A percentile compares a stretch with the other conserved stretches of the same genome.
Evolutionary conservation across 2,888 invertebrate species (phyloP).

Genomic region (Charanyca ferruginea): DNA sequence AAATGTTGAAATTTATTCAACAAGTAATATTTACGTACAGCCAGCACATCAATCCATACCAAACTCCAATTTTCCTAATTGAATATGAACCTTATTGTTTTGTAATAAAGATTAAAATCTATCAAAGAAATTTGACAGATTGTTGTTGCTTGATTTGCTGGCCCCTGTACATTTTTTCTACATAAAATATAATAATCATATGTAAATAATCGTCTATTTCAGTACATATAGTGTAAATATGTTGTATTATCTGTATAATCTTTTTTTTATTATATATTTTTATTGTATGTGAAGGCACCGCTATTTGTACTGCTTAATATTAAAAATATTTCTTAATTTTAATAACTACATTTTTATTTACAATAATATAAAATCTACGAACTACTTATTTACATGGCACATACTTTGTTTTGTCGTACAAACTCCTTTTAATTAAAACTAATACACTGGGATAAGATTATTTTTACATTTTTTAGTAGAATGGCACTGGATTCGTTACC

Average conservation of each 20-base stretch:
- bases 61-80: too few relatives aligned
- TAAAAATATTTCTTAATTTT: constrained; percentile 63
- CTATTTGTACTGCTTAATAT: constrained; percentile 76
- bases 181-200: constrained; percentile 65
- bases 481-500: constrained; percentile 78
- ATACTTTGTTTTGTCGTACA: constrained; percentile 78
- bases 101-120: too few relatives aligned
- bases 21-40: constrained; percentile 58
- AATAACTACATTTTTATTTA: constrained; percentile 54
- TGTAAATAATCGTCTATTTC: constrained; percentile 66
- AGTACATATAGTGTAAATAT: constrained; percentile 63
- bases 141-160: too few relatives aligned
- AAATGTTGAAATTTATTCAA: constrained; percentile 81
- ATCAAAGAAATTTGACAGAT: too few relatives aligned
- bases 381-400: constrained; percentile 87
- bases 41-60: too few relatives aligned
- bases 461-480: constrained; percentile 71
- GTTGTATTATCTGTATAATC: constrained; percentile 34
- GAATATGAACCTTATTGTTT: too few relatives aligned
- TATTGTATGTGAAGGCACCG: constrained; percentile 74
- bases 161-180: constrained; percentile 55
- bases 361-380: constrained; percentile 45
- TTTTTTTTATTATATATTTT: constrained; percentile 54
- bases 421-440: constrained; percentile 55
- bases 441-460: constrained; percentile 58